A percentile compares a stretch with the other conserved stretches of the same genome.
phyloP scores from a whole-genome alignment of 1,140 invertebrate species.

The Telenomus remus region DNA sequence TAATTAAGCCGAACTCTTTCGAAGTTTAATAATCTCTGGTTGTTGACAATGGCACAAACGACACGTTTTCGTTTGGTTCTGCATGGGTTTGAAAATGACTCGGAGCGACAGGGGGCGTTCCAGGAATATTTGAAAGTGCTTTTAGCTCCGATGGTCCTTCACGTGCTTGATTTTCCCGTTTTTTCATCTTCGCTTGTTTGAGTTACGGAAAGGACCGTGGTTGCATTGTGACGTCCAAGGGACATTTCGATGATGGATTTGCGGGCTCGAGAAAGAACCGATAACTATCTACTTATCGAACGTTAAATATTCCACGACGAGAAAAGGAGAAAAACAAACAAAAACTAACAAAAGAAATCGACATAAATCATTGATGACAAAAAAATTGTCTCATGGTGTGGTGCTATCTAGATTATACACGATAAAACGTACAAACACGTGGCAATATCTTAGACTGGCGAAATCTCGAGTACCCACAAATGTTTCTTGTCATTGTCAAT shows the following conservation, averaged over 20 bases:
- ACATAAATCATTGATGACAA: slow-evolving; percentile 7
- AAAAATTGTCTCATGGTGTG: slow-evolving; percentile 19
- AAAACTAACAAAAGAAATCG: not conserved
- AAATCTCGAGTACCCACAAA: too few species aligned
- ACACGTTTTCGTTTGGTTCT: slow-evolving; percentile 33
- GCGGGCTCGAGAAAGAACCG: not conserved
- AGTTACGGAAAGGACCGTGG: slow-evolving; percentile 51
- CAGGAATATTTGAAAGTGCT: slow-evolving; percentile 58
- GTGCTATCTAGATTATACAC: slow-evolving; percentile 36
- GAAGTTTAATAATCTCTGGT: slow-evolving; percentile 38
- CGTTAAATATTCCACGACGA: too few species aligned
- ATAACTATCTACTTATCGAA: not conserved
- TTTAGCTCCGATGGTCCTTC: slow-evolving; percentile 42
- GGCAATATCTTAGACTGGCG: too few species aligned
- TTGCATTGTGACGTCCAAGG: slow-evolving; percentile 20
- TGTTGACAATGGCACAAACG: slow-evolving; percentile 43
- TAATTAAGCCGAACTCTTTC: slow-evolving; percentile 15
- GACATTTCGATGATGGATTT: slow-evolving; percentile 3
- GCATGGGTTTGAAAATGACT: slow-evolving; percentile 41
- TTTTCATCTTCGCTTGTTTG: slow-evolving; percentile 53
- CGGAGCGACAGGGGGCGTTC: slow-evolving; percentile 52
- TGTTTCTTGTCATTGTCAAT: too few species aligned
- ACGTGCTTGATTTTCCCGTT: slow-evolving; percentile 46
- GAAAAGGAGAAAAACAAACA: too few species aligned
- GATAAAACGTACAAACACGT: slow-evolving; percentile 41